A percentile compares a stretch with the other conserved stretches of the same genome.
Conservation (phyloP, 2,113 vertebrate genomes). For the Noctilio leporinus region DNA sequence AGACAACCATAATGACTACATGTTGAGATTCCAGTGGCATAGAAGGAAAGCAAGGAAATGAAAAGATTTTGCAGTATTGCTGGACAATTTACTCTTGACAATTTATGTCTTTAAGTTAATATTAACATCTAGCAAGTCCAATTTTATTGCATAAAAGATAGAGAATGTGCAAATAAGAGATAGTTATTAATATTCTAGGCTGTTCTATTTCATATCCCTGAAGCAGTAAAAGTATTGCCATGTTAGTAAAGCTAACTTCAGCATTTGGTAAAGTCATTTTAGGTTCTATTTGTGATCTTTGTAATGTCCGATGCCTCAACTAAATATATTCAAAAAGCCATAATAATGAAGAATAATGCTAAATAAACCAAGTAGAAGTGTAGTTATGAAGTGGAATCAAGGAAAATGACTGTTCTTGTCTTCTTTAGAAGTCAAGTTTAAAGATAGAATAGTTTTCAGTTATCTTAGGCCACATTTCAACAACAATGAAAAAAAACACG, state of each 20-base stretch:
- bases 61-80: background rate
- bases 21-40: constrained; percentile 19
- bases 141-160: constrained; percentile 9
- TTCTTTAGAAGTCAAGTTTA: constrained; percentile 76
- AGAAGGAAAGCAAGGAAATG: constrained; percentile 22
- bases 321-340: constrained; percentile 75
- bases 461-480: constrained; percentile 83
- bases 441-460: constrained; percentile 80
- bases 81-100: constrained; percentile 20
- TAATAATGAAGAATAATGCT: constrained; percentile 79
- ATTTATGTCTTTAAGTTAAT: constrained; percentile 50
- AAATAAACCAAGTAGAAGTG: constrained; percentile 76
- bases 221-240: constrained; percentile 47
- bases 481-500: constrained; percentile 78
- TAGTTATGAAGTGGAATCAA: constrained; percentile 80
- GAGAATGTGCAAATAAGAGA: constrained; percentile 42
- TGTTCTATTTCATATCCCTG: constrained; percentile 20
- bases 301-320: constrained; percentile 68
- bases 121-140: background rate
- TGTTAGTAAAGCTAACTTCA: constrained; percentile 63
- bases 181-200: background rate
- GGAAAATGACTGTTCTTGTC: constrained; percentile 82
- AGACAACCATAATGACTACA: constrained; percentile 4
- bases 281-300: constrained; percentile 64
- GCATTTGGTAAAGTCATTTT: constrained; percentile 65